Base-by-base conservation (phyloP, 2,888 invertebrate species). In the Drosophila sordidula region DNA sequence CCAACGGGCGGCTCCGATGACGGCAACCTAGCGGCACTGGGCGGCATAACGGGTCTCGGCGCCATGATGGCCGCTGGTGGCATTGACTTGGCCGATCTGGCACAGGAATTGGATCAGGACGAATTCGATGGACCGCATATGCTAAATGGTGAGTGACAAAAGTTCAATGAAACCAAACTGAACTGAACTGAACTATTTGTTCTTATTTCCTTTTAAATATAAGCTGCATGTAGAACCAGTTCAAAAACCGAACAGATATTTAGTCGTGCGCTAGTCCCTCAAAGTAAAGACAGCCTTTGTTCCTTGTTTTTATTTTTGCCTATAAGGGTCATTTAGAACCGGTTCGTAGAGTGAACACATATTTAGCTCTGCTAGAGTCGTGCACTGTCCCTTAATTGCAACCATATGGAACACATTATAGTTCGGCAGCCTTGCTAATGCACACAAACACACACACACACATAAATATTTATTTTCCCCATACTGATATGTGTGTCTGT, bases 1-100 rank as follows among this genome's bases (percentile, higher is more conserved):
- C 97, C 97, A 46, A 96, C 96, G 79, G 96, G 96, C 63, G 97
- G 96, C 89, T 97, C 96, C 65, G 97, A 97, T 88, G 97, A 97
- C 91, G 96, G 96, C 42, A 95, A 95, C 83, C 84, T 91, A 80
- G 90, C 90, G 42, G 90, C 89, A 18, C 69, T 90, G 49, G 91
- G 89, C 51, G 90, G 89, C 26, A 86, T 84, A 77, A 82, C 85
- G 58, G 94, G 93, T 52, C 85, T 89, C 41, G 86, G 87, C 49
- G 91, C 84, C 39, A 87, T 90, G 76, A 95, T 95, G 84, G 94
- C 93, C 38, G 84, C 78, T 39, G 94, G 93, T 46, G 92, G 90
- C 47, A 90, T 92, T 74, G 94, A 94, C 85, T 90, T 94, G 75
- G 94, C 93, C 12, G 94, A 95, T 88, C 91, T 94, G 75, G 93